phyloP scores from a whole-genome alignment of 2,888 invertebrate genomes.

The Stegophylla sp. region DNA sequence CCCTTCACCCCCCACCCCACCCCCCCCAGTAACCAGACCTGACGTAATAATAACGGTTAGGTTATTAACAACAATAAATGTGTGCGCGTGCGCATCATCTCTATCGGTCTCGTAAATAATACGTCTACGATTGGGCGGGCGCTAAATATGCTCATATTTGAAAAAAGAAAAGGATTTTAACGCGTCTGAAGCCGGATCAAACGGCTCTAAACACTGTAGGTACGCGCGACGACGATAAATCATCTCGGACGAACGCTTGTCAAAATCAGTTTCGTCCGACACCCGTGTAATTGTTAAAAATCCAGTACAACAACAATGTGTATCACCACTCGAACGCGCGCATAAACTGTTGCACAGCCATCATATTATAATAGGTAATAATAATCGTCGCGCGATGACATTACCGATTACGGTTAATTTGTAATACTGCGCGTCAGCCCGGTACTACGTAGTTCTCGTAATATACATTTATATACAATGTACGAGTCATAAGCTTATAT shows the following conservation, averaged over 20 bases:
- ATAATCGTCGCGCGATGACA: constrained; percentile 36
- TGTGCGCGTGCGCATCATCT: neutral
- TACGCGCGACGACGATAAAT: constrained; percentile 8
- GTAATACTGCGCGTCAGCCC: constrained; percentile 21
- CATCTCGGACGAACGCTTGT: constrained; percentile 14
- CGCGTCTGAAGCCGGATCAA: neutral
- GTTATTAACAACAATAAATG: neutral
- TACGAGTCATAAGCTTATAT: too few relatives aligned
- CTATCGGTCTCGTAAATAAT: neutral
- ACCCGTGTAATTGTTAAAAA: constrained; percentile 16
- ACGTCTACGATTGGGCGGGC: neutral
- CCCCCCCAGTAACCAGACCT: too few relatives aligned
- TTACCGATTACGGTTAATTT: constrained; percentile 55
- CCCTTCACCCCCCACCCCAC: neutral
- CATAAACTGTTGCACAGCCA: neutral
- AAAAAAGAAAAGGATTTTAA: neutral
- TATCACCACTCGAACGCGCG: neutral
- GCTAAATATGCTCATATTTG: neutral
- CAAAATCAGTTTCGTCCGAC: constrained; percentile 28
- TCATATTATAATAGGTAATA: too few relatives aligned
- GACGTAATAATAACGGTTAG: neutral
- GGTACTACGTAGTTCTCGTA: neutral
- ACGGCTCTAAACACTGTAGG: neutral
- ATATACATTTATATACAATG: neutral
- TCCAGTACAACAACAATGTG: neutral